Base-by-base conservation (phyloP, 2,113 vertebrate species). In the Urocolius indicus region DNA sequence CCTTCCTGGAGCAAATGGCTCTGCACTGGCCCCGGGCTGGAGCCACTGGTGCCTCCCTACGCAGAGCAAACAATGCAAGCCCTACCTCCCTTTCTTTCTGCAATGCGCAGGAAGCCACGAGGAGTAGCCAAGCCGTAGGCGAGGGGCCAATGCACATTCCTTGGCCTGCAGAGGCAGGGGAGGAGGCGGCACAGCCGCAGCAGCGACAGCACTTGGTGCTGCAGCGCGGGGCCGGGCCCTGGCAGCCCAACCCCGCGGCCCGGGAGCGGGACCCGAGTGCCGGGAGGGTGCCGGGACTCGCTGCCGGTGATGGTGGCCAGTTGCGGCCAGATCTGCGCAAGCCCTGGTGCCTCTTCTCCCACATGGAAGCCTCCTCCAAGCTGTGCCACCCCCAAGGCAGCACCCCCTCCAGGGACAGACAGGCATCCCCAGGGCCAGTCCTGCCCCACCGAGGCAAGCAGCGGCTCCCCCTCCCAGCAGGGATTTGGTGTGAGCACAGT, bases 141-240 rank as follows among this genome's bases (percentile, higher is more conserved):
- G 13, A 86, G 54, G 65, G 82, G 85, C 91, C 87, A 93, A 43
- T 7, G 27, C 81, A 48, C 93, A 81, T 95, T 96, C 94, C 90
- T 93, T 45, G 75, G 85, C 85, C 92, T 46, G 62, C 62, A 69
- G 95, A 54, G 2, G 0, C 59, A 59, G 61, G 46, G 46, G 49
- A 52, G 92, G 89, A 68, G 84, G 89, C 7, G 20, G 77, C n/a
- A n/a, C n/a, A n/a, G n/a, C n/a, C n/a, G n/a, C n/a, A 8, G 66
- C 72, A 43, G 71, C 34, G 32, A 30, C 89, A 49, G 57, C 17
- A 12, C 71, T 61, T 91, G 43, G 79, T 95, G 89, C 27, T 93
- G 93, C 91, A 92, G 80, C 52, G 48, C 10, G 46, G 74, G 38
- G 23, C 30, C 3, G 2, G 46, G 38, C 2, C 13, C 80, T 83